Evolutionary conservation across 1,140 invertebrate species (phyloP).

Genomic region (Neelides sp.): DNA sequence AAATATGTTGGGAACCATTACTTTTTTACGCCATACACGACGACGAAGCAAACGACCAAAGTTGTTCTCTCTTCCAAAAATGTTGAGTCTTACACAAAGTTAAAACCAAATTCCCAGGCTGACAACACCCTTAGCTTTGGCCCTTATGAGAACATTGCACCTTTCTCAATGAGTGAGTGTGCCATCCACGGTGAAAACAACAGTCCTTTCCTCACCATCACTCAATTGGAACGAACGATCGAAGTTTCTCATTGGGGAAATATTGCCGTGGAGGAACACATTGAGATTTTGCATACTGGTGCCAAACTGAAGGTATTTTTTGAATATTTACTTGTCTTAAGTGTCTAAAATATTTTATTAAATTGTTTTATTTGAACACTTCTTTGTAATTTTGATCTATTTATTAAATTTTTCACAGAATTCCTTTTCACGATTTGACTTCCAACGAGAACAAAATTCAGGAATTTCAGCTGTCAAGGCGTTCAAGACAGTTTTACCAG

Average conservation of each 20-base stretch:
- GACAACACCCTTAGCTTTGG: constrained; percentile 75
- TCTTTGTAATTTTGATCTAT: background rate
- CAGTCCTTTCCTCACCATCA: constrained; percentile 84
- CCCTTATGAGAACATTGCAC: constrained; percentile 61
- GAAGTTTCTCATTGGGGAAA: constrained; percentile 99
- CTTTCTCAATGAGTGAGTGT: constrained; percentile 51
- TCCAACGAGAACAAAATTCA: constrained; percentile 74
- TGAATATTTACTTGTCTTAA: background rate
- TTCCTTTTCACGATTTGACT: constrained; percentile 90
- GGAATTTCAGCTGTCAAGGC: constrained; percentile 76
- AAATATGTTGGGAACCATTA: constrained; percentile 72
- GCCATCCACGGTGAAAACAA: constrained; percentile 92
- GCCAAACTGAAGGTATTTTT: constrained; percentile 59
- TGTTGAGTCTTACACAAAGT: constrained; percentile 72
- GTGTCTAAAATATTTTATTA: background rate
- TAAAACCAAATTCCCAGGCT: constrained; percentile 65
- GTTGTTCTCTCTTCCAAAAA: constrained; percentile 61
- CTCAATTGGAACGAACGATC: constrained; percentile 67
- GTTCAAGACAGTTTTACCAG: constrained; percentile 85
- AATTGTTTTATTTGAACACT: background rate
- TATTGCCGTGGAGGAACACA: constrained; percentile 88
- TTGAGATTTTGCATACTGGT: constrained; percentile 83
- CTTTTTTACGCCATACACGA: constrained; percentile 67
- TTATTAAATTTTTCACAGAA: constrained; percentile 40
- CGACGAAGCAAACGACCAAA: constrained; percentile 64